A percentile compares a stretch with the other conserved stretches of the same genome.
Conservation (phyloP, 2,113 vertebrate species). For the Atherinomorus stipes region DNA sequence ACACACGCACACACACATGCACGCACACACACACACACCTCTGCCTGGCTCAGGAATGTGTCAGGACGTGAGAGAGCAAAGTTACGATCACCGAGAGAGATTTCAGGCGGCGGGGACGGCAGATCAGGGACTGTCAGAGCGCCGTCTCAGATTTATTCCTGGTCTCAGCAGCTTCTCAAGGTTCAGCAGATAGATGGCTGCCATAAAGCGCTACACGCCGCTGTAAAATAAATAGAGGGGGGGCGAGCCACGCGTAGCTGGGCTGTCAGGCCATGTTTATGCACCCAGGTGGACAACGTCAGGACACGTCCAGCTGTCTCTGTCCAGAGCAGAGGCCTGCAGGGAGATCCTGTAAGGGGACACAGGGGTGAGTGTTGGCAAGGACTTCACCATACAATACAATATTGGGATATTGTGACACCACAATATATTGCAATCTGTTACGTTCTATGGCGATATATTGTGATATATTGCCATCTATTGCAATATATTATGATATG, state of each 20-base stretch:
- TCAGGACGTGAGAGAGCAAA: constrained; percentile 47
- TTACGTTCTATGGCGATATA: too few relatives aligned
- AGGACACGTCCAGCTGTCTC: constrained; percentile 49
- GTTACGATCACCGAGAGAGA: constrained; percentile 65
- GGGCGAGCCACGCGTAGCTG: constrained; percentile 53
- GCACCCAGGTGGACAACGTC: constrained; percentile 60
- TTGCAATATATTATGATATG: too few relatives aligned
- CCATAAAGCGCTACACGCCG: constrained; percentile 66
- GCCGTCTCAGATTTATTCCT: constrained; percentile 65
- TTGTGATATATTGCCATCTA: too few relatives aligned
- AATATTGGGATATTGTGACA: too few relatives aligned
- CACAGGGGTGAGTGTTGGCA: too few relatives aligned
- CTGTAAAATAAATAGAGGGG: constrained; percentile 62
- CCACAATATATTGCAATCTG: too few relatives aligned
- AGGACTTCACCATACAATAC: too few relatives aligned
- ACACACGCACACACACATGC: constrained; percentile 8
- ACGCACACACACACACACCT: constrained; percentile 16
- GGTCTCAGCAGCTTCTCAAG: constrained; percentile 69
- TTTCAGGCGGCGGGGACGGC: constrained; percentile 66
- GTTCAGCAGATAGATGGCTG: constrained; percentile 70
- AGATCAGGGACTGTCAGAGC: constrained; percentile 71
- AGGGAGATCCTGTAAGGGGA: too few relatives aligned
- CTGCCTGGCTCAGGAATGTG: constrained; percentile 38
- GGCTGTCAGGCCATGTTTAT: constrained; percentile 52
- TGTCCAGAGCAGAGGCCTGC: constrained; percentile 13